phyloP scores from a whole-genome alignment of 2,113 vertebrate species.

The Orycteropus afer region DNA sequence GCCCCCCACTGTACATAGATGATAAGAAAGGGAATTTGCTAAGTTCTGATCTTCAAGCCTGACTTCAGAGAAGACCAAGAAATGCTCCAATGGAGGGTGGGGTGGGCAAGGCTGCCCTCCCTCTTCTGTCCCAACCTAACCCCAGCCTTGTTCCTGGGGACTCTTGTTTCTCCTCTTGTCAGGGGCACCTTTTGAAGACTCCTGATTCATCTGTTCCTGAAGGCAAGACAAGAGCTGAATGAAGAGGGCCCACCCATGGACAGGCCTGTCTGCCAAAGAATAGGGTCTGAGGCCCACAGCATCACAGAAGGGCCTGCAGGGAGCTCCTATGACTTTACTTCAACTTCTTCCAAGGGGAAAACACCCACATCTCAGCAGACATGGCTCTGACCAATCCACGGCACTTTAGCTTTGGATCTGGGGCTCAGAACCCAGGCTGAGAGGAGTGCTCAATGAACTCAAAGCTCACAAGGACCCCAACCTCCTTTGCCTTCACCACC shows the following conservation, averaged over 20 bases:
- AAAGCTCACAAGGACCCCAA: not conserved
- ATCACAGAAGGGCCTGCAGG: not conserved
- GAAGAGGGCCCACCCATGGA: not conserved
- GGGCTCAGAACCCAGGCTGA: not conserved
- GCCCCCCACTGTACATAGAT: fast-evolving
- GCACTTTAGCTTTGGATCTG: not conserved
- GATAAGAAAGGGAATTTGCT: not conserved
- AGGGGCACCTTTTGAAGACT: not conserved
- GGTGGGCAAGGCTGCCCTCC: not conserved
- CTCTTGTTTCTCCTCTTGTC: not conserved
- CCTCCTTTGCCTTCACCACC: not conserved
- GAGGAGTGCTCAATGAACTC: not conserved
- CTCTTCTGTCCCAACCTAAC: not conserved
- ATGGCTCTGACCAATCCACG: too few relatives aligned
- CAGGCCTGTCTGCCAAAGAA: not conserved
- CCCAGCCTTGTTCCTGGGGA: not conserved
- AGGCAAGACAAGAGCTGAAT: not conserved
- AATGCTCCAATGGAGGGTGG: not conserved
- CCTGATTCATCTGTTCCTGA: not conserved
- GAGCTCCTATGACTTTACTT: not conserved
- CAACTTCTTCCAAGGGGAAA: not conserved
- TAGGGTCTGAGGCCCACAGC: not conserved
- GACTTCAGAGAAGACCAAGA: not conserved
- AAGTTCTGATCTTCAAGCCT: not conserved
- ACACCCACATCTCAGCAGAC: not conserved